Evolutionary conservation across 2,888 invertebrate species (phyloP), one percentile per base, ranked within the genome.

Genomic region (Megaustenia siamemsis): DNA sequence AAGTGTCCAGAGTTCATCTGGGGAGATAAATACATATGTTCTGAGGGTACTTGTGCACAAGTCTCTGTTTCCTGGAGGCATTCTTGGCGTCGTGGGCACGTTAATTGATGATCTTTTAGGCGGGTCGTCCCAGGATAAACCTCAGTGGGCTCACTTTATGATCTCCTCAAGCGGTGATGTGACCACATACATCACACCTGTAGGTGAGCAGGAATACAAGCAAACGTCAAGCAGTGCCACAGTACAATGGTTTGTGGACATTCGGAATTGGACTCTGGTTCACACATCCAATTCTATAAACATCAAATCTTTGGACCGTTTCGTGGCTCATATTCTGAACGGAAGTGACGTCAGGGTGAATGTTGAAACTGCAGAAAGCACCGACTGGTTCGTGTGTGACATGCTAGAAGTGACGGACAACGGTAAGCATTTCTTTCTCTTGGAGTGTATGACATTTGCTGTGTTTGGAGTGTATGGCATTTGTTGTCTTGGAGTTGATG

Each of bases 41-140:
- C 73, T 73, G 1, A 73, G 73, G 21, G 49, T 73, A 49, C 49
- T 49, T 32, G n/a, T 73, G 18, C 49, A 73, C 18, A 73, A 49
- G 5, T 38, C 38, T 28, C 28, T 28, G 66, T 43, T 71, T 40
- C 43, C 45, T 4, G 6, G 2, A 18, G 71, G 43, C 10, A 32
- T 73, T 18, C 15, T 49, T 1, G 49, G 43, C 15, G 28, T 0
- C 5, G 28, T 73, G 18, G 21, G 32, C 5, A 32, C 28, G 15
- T 8, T 24, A 15, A 24, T n/a, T 3, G 0, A 21, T 1, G 2
- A 0, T 21, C 69, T 69, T 1, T 32, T 6, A 32, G 2, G 6
- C 1, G 1, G 1, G 1, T 12, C 21, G 1, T 12, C 32, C 0
- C 45, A 28, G 43, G 21, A 2, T 32, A 5, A 3, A 4, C 3